A percentile compares a stretch with the other conserved stretches of the same genome.
Evolutionary conservation across 2,113 vertebrate genomes (phyloP).

Genomic region (Oryzias melastigma): DNA sequence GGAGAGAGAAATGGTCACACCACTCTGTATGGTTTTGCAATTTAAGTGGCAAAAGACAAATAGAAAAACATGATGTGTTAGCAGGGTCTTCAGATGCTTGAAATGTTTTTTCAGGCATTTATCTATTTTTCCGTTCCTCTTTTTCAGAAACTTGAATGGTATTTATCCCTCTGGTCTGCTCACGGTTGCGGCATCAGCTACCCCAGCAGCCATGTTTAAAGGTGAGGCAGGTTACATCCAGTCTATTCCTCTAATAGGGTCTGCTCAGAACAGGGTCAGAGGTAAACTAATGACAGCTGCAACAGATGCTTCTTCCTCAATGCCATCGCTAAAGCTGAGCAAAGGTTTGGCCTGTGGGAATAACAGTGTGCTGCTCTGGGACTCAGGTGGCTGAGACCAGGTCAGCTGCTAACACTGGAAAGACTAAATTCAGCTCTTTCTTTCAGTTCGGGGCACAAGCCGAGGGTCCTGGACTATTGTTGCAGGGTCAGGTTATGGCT

Average conservation of each 20-base stretch:
- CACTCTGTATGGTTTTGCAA: constrained; percentile 66
- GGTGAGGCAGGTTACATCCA: constrained; percentile 62
- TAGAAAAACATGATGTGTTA: constrained; percentile 66
- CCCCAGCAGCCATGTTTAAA: constrained; percentile 52
- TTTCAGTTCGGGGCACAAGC: constrained; percentile 64
- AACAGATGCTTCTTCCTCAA: constrained; percentile 73
- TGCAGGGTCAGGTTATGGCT: constrained; percentile 71
- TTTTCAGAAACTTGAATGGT: constrained; percentile 38
- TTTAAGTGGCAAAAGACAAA: constrained; percentile 73
- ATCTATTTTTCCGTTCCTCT: constrained; percentile 46
- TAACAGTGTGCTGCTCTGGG: constrained; percentile 73
- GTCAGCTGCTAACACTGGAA: constrained; percentile 72
- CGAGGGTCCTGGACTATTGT: constrained; percentile 73
- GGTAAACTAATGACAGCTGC: constrained; percentile 74
- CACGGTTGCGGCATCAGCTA: constrained; percentile 48
- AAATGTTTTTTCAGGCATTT: constrained; percentile 67
- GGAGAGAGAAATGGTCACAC: constrained; percentile 65
- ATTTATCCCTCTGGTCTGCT: constrained; percentile 41
- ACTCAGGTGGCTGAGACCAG: constrained; percentile 62
- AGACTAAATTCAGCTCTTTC: constrained; percentile 79
- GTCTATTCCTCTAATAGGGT: constrained; percentile 71
- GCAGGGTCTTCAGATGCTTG: constrained; percentile 66
- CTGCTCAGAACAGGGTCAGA: constrained; percentile 64
- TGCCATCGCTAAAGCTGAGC: constrained; percentile 58
- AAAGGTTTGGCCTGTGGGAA: constrained; percentile 71